These are phyloP conservation scores for Chironomus tepperi DNA, from an alignment of 1,140 invertebrate genomes.

Conservation along the genomic window DNA sequence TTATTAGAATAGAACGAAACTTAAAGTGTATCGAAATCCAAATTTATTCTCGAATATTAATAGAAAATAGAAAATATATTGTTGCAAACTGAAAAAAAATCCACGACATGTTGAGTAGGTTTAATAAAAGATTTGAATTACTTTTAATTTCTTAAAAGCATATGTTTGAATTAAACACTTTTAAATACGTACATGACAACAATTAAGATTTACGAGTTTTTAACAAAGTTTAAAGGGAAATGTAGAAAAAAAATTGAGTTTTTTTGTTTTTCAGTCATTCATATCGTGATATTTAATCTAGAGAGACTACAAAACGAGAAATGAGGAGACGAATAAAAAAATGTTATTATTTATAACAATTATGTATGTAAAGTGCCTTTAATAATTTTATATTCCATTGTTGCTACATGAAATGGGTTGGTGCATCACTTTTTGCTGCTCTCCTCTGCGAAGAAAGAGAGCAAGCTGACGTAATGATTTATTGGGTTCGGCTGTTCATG, in stretches of 20 bases:
- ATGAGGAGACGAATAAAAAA: not conserved
- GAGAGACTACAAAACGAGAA: not conserved
- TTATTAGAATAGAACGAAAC: not conserved
- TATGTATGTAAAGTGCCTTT: not conserved
- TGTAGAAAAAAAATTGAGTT: not conserved
- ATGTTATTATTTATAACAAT: not conserved
- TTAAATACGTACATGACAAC: not conserved
- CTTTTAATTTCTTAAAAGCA: not conserved
- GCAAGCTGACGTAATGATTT: not conserved
- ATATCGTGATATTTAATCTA: not conserved
- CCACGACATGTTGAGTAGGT: not conserved
- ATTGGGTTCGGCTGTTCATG: not conserved
- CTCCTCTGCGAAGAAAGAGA: not conserved
- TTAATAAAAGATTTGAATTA: not conserved
- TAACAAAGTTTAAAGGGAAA: not conserved
- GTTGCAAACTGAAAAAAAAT: not conserved
- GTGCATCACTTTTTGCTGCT: not conserved
- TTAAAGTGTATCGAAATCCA: not conserved
- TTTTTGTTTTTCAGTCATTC: not conserved
- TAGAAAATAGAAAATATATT: not conserved
- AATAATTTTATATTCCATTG: not conserved
- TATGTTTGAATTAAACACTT: not conserved
- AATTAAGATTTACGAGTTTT: slow-evolving; percentile 4
- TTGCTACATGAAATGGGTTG: not conserved
- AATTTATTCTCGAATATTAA: not conserved